Evolutionary conservation across 2,113 vertebrate species (phyloP), one percentile per base, ranked within the genome.

Genomic region (Sinocyclocheilus anshuiensis): DNA sequence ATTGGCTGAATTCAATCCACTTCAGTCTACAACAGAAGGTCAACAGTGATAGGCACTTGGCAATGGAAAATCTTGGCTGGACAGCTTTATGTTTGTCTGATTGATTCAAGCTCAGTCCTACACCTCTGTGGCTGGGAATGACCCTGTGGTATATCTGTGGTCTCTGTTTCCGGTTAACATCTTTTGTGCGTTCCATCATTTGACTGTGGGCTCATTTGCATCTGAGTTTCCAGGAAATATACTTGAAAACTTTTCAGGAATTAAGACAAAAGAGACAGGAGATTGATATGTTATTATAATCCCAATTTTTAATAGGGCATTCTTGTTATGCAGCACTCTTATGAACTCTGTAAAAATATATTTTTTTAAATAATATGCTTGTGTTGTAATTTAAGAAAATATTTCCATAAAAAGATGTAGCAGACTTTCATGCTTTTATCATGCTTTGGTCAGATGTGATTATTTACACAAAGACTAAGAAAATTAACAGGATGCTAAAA

Each of bases 1-100:
- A 79, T 24, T 33, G n/a, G 48, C 65, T 86, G 84, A 57, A 72
- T 80, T 59, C n/a, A 59, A 71, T 61, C 15, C 36, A 65, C 29
- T 59, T 39, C 33, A 6, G 26, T 63, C 22, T 24, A 55, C 77
- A 78, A 59, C 53, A 61, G 55, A 61, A 79, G 77, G 55, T 59
- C 53, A 61, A n/a, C 55, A 61, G 77, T 24, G 15, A 81, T 48
- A 18, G 42, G 39, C 36, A 81, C 22, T 26, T 65, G 59, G n/a
- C 20, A 24, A n/a, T 81, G 79, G 59, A 81, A 48, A 65, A 18
- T 26, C 20, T 81, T 81, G 39, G 59, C 78, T 18, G 11, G 15
- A 20, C 12, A 42, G 55, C 77, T 61, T 59, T 45, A 45, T 45
- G 42, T 45, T 45, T 45, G 42, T 45, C 42, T 45, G 39, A 26